Conservation (phyloP, 2,113 vertebrate species). For the Macquaria ambigua region DNA sequence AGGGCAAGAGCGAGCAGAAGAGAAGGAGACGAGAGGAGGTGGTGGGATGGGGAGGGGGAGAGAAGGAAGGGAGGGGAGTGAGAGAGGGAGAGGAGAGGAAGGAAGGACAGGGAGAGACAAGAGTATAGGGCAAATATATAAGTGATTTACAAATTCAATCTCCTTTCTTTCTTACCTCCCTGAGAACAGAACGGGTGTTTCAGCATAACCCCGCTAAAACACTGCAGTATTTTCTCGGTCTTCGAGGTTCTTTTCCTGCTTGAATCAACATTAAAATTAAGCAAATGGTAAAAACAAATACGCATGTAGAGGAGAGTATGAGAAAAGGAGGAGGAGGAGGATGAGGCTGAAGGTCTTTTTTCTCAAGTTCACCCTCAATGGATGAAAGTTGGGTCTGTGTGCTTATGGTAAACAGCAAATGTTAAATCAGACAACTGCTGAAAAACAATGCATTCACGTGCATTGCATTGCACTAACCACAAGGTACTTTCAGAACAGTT, state of each 20-base stretch:
- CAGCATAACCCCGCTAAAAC: slow-evolving; percentile 18
- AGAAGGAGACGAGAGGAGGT: neutral
- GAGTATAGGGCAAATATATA: slow-evolving; percentile 47
- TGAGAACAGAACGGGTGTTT: slow-evolving; percentile 31
- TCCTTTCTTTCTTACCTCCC: slow-evolving; percentile 39
- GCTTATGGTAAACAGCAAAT: slow-evolving; percentile 10
- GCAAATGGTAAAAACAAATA: slow-evolving; percentile 45
- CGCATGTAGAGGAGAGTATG: neutral
- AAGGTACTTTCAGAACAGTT: no score
- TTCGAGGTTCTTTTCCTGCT: slow-evolving; percentile 18
- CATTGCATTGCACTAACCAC: no score
- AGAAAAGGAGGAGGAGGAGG: neutral
- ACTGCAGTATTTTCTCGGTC: slow-evolving; percentile 19
- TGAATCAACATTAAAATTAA: slow-evolving; percentile 46
- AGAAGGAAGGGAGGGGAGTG: neutral
- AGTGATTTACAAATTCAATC: slow-evolving; percentile 74
- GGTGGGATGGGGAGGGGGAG: neutral
- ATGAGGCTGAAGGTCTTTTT: neutral
- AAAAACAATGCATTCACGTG: no score
- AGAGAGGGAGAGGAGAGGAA: slow-evolving; percentile 10
- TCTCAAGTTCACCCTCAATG: slow-evolving; percentile 25
- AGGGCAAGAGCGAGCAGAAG: slow-evolving; percentile 29
- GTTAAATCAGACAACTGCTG: slow-evolving; percentile 17
- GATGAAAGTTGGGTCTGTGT: slow-evolving; percentile 11
- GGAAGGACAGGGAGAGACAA: slow-evolving; percentile 20